Evolutionary conservation across 2,113 vertebrate genomes (phyloP).

Genomic region (Chloropsis cyanopogon): DNA sequence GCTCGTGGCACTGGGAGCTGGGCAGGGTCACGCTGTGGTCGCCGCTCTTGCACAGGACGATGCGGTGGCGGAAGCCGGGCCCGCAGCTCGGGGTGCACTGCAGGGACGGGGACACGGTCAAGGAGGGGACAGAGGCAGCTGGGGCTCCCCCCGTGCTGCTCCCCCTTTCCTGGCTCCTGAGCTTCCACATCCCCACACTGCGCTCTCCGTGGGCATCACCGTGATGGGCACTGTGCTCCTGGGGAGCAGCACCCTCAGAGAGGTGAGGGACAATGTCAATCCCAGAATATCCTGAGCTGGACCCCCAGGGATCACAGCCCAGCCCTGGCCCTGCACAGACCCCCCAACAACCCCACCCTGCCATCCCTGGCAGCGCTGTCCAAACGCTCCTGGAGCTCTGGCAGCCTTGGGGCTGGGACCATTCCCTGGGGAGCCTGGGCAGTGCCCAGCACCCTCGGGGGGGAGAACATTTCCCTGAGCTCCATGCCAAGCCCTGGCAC

Average conservation of each 20-base stretch:
- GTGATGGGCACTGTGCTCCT: fast-evolving
- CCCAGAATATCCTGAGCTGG: neutral
- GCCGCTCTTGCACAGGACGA: slow-evolving; percentile 91
- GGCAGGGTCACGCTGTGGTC: slow-evolving; percentile 82
- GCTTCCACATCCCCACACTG: neutral
- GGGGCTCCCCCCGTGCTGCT: fast-evolving
- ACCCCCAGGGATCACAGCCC: neutral
- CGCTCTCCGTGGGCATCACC: fast-evolving
- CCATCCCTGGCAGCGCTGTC: neutral
- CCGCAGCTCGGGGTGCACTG: slow-evolving; percentile 95
- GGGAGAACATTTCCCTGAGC: neutral
- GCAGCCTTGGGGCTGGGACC: neutral
- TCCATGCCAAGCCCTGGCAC: neutral
- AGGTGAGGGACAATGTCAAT: fast-evolving
- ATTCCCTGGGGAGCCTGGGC: neutral
- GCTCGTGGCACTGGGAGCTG: slow-evolving; percentile 80
- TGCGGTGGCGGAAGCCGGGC: slow-evolving; percentile 89
- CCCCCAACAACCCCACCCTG: neutral
- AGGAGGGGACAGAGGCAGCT: neutral
- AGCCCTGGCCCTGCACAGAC: neutral
- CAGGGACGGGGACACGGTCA: neutral
- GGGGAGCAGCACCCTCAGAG: neutral
- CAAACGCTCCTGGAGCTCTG: neutral
- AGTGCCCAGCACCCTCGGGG: neutral
- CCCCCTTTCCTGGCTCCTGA: neutral